Evolutionary conservation across 2,888 invertebrate species (phyloP).

Genomic region (Mongoloraphidia duomilia): DNA sequence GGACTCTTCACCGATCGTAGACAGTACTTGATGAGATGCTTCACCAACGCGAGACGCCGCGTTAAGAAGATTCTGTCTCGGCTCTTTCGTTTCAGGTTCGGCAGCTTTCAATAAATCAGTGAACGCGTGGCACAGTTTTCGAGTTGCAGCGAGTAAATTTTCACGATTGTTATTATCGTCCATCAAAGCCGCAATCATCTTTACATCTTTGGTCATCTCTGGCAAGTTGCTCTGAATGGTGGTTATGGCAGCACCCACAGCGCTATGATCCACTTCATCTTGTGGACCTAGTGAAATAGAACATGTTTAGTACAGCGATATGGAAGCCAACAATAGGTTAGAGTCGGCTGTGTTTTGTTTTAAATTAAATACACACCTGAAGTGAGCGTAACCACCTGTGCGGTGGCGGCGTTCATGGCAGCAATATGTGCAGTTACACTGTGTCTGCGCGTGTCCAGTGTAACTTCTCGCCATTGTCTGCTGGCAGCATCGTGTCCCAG

Average conservation of each 20-base stretch:
- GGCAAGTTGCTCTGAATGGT: conserved; percentile 94
- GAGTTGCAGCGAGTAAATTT: conserved; percentile 78
- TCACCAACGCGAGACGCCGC: conserved; percentile 96
- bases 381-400: conserved; percentile 86
- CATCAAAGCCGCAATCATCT: conserved; percentile 89
- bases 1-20: conserved; percentile 87
- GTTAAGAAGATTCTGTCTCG: conserved; percentile 81
- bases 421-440: conserved; percentile 94
- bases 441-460: conserved; percentile 88
- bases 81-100: conserved; percentile 86
- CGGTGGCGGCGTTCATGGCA: conserved; percentile 98
- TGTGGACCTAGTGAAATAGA: conserved; percentile 39
- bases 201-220: conserved; percentile 88
- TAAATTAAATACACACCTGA: conserved; percentile 36
- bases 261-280: conserved; percentile 88
- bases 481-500: conserved; percentile 75
- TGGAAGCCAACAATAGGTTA: not conserved
- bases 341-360: not conserved
- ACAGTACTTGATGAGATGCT: conserved; percentile 84
- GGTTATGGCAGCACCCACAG: conserved; percentile 92
- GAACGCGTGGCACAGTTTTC: conserved; percentile 84
- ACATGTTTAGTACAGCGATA: not conserved
- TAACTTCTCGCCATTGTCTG: conserved; percentile 86
- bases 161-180: conserved; percentile 75
- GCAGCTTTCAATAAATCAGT: conserved; percentile 89